Evolutionary conservation across 2,888 invertebrate genomes (phyloP), one percentile per base, ranked within the genome.

Genomic region (Ganaspis brasiliensis): DNA sequence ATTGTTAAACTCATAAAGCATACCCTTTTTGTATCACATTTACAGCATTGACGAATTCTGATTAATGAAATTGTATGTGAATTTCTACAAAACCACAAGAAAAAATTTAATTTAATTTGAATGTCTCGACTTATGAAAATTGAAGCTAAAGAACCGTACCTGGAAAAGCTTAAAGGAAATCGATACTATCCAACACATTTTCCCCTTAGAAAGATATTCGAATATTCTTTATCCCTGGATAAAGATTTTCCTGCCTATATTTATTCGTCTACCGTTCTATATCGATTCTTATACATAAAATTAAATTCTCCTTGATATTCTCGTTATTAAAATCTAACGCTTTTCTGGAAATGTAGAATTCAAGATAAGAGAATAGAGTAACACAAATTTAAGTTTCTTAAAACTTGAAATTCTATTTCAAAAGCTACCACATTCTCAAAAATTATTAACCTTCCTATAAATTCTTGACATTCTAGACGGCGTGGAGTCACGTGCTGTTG

Each of bases 361-460:
- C 31, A 31, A 4, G 31, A 31, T 6, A 31, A 4, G 31, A 31
- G 3, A 31, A 31, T 31, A 4, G 6, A 31, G 6, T 31, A 31
- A 31, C 31, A 31, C 3, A 31, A 31, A 31, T 2, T 31, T 31
- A 4, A 31, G 31, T 31, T 31, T 31, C 6, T 31, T 4, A 1
- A 57, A 57, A 57, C 6, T 6, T 21, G 14, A 26, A 21, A 6
- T 9, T 21, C 63, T 4, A 12, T 21, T 21, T 2, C 35, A 8
- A 0, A 31, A 37, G 6, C 14, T 19, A 37, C 37, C 21, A 63
- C 8, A 37, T 37, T 14, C 5, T 3, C 6, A 1, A 12, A 5
- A 63, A 67, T 40, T 67, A 67, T 67, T 67, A 67, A 67, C 67
- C 45, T 45, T n/a, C 19, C 67, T 14, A 67, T 67, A 45, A 67